These are phyloP conservation scores for Dicyrtoma fusca DNA, from an alignment of 2,888 invertebrate genomes.

Conservation along the genomic window DNA sequence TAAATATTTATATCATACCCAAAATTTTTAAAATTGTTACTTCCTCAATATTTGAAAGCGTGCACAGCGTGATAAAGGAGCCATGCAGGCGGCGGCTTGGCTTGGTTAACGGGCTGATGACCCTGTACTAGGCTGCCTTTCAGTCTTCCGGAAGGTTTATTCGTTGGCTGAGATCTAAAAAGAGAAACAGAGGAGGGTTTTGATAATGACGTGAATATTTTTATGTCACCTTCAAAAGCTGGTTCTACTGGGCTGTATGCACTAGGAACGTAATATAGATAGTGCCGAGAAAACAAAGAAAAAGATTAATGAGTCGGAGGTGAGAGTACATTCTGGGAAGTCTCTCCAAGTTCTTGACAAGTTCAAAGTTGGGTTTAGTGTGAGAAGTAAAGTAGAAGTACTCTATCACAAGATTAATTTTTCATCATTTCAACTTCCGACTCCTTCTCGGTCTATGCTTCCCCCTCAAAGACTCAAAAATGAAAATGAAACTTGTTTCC, in stretches of 20 bases:
- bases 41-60: too few species aligned
- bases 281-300: conserved; percentile 2
- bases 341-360: conserved; percentile 10
- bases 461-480: not conserved
- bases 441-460: too few species aligned
- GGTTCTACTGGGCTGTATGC: not conserved
- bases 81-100: too few species aligned
- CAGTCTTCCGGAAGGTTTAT: too few species aligned
- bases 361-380: conserved; percentile 4
- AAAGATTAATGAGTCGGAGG: conserved; percentile 17
- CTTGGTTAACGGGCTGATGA: too few species aligned
- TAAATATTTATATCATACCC: too few species aligned
- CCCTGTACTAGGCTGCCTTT: too few species aligned
- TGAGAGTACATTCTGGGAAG: not conserved
- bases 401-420: conserved; percentile 9
- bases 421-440: conserved; percentile 2
- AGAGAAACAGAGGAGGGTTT: not conserved
- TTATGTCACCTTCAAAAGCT: not conserved
- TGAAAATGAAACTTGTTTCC: not conserved
- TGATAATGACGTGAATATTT: too few species aligned
- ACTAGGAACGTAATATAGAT: not conserved
- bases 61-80: too few species aligned
- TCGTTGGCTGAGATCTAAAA: too few species aligned
- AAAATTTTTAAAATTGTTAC: too few species aligned
- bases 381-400: conserved; percentile 4